Percentiles rank a stretch among this genome's conserved stretches.
Evolutionary conservation across 2,113 vertebrate genomes (phyloP).

Genomic region (Megaptera novaeangliae): DNA sequence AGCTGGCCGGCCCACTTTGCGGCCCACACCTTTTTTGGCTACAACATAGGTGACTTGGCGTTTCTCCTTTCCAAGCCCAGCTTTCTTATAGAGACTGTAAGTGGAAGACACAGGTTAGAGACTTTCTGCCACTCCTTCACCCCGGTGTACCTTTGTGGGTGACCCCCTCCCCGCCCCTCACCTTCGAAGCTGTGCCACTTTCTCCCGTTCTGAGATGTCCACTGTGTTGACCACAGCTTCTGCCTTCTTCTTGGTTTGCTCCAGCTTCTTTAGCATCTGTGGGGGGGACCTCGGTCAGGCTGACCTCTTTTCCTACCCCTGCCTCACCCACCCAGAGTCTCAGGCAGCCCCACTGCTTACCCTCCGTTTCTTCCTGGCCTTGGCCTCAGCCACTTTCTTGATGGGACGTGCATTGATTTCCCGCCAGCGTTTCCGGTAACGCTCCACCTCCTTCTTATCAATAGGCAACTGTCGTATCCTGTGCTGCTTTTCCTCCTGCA

Average conservation of each 20-base stretch:
- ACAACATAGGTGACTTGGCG: conserved; percentile 93
- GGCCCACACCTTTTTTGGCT: conserved; percentile 91
- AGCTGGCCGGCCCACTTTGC: conserved; percentile 87
- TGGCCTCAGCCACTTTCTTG: conserved; percentile 95
- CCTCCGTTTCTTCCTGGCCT: conserved; percentile 95
- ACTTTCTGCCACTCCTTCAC: not conserved
- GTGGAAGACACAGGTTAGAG: not conserved
- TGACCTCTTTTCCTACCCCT: not conserved
- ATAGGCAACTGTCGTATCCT: conserved; percentile 85
- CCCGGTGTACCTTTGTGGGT: not conserved
- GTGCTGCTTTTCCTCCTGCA: conserved; percentile 90
- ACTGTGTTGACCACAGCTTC: conserved; percentile 94
- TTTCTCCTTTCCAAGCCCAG: conserved; percentile 93
- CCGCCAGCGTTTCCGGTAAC: conserved; percentile 91
- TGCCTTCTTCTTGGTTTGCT: conserved; percentile 95
- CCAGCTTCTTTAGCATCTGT: conserved; percentile 95
- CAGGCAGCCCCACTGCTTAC: conserved; percentile 77
- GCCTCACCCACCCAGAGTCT: not conserved
- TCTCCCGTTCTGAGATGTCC: conserved; percentile 95
- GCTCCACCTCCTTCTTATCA: conserved; percentile 90
- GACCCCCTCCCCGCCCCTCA: conserved; percentile 62
- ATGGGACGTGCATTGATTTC: conserved; percentile 96
- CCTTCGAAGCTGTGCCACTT: conserved; percentile 93
- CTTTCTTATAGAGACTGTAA: conserved; percentile 96
- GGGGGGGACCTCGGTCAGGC: not conserved